Base-by-base conservation (phyloP, 2,888 invertebrate species). In the Eilema caniola region DNA sequence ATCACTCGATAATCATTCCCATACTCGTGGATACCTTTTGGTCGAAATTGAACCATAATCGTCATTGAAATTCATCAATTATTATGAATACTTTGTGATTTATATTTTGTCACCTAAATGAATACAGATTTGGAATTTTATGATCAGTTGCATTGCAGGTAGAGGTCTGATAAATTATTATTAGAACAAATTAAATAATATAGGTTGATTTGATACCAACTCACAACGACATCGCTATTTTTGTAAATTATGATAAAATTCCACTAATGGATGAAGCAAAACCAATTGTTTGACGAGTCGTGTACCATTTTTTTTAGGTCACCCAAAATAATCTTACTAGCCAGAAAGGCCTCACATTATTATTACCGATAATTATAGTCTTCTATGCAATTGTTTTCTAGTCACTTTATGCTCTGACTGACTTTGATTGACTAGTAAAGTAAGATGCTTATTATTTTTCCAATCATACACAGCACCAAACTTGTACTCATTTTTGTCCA, bases 401-500 rank as follows among this genome's bases (percentile, higher is more conserved):
- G 10, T 8, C 8, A 10, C 53, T 53, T 53, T 47, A 47, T 20
- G 47, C 53, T 53, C n/a, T 53, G 0, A 53, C n/a, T 53, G n/a
- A 3, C 47, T 47, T 47, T 47, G 20, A 7, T 20, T 47, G 4
- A 47, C 7, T 20, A 47, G 20, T 47, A 47, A 20, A 53, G 53
- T 10, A 7, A 20, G 47, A 16, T 47, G 7, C 47, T 47, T 47
- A 20, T 20, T 47, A 47, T 20, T 20, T 47, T 7, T 47, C 20
- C 47, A 20, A 47, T 20, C 47, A n/a, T 53, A 3, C 62, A 62
- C 20, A 8, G 28, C 53, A 23, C 47, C 31, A 71, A 77, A 77
- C 80, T 77, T 41, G 37, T 68, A 66, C 64, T 28, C n/a, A 41
- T n/a, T 23, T 76, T 76, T 37, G 71, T 75, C 68, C 31, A 59